phyloP scores from a whole-genome alignment of 2,113 vertebrate genomes.

The Phrynosoma platyrhinos region DNA sequence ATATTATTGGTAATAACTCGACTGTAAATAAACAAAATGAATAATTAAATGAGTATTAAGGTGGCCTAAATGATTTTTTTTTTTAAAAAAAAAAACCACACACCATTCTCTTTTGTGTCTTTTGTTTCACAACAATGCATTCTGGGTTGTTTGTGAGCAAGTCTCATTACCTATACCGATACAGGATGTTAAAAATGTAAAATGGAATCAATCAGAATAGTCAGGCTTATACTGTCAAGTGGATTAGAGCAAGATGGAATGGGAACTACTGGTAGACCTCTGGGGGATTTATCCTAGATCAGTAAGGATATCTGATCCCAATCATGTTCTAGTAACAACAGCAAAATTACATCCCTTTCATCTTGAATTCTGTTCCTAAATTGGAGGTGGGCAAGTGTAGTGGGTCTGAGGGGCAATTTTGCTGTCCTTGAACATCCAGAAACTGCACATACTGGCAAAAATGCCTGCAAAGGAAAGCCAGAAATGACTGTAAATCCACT shows the following conservation, averaged over 20 bases:
- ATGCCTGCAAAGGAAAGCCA: too few relatives aligned
- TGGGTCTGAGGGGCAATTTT: too few relatives aligned
- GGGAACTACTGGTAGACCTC: background rate
- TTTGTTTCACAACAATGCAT: background rate
- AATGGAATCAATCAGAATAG: background rate
- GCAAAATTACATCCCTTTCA: too few relatives aligned
- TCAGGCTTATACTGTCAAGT: slow-evolving; percentile 13
- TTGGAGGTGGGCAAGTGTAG: too few relatives aligned
- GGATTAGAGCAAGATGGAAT: background rate
- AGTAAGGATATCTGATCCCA: too few relatives aligned
- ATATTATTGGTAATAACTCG: slow-evolving; percentile 80
- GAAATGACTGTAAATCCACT: too few relatives aligned
- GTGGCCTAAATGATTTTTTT: slow-evolving; percentile 61
- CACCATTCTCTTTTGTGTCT: background rate
- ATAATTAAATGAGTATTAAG: slow-evolving; percentile 81
- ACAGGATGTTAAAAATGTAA: slow-evolving; percentile 44
- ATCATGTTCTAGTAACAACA: too few relatives aligned
- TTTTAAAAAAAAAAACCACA: slow-evolving; percentile 43
- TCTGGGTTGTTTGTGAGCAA: slow-evolving; percentile 18
- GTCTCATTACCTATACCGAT: background rate
- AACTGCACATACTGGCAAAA: too few relatives aligned
- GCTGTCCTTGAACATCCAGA: too few relatives aligned
- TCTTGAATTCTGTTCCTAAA: too few relatives aligned
- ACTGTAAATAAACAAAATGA: slow-evolving; percentile 84
- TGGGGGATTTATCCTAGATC: too few relatives aligned